phyloP scores from a whole-genome alignment of 2,888 invertebrate genomes.

The Phortica okadai region DNA sequence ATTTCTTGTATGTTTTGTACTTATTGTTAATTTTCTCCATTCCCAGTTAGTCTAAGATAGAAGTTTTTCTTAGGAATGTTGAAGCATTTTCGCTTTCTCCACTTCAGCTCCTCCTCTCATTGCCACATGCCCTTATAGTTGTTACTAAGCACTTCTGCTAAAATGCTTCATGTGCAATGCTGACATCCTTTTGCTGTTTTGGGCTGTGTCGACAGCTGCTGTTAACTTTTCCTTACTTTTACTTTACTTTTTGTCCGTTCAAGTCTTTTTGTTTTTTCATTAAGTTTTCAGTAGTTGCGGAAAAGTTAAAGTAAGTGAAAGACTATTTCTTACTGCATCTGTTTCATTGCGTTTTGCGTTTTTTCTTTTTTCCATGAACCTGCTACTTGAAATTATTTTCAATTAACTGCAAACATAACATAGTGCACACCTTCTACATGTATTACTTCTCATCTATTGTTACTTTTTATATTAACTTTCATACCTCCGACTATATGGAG shows the following conservation, averaged over 20 bases:
- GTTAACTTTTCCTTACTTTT: slow-evolving; percentile 6
- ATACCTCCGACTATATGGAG: neutral
- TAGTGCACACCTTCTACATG: slow-evolving; percentile 20
- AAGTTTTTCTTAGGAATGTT: no score
- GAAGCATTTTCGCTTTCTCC: no score
- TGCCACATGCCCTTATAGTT: neutral
- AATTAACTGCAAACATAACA: slow-evolving; percentile 55
- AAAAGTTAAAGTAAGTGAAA: neutral
- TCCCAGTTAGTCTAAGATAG: no score
- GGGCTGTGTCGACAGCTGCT: slow-evolving; percentile 15
- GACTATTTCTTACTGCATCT: neutral
- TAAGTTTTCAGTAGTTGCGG: slow-evolving; percentile 20
- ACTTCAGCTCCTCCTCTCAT: no score
- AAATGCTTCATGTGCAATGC: slow-evolving; percentile 46
- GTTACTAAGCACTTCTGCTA: slow-evolving; percentile 65
- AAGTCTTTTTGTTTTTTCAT: slow-evolving; percentile 25
- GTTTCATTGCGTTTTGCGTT: slow-evolving; percentile 29
- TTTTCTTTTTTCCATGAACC: slow-evolving; percentile 31
- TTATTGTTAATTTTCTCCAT: no score
- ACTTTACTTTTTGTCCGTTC: slow-evolving; percentile 10
- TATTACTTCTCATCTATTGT: neutral
- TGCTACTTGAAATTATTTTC: slow-evolving; percentile 63
- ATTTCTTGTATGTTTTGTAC: no score
- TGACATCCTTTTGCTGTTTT: slow-evolving; percentile 22
- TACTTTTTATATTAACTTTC: neutral